Evolutionary conservation across 2,113 vertebrate genomes (phyloP), one percentile per base, ranked within the genome.

Genomic region (Etheostoma spectabile): DNA sequence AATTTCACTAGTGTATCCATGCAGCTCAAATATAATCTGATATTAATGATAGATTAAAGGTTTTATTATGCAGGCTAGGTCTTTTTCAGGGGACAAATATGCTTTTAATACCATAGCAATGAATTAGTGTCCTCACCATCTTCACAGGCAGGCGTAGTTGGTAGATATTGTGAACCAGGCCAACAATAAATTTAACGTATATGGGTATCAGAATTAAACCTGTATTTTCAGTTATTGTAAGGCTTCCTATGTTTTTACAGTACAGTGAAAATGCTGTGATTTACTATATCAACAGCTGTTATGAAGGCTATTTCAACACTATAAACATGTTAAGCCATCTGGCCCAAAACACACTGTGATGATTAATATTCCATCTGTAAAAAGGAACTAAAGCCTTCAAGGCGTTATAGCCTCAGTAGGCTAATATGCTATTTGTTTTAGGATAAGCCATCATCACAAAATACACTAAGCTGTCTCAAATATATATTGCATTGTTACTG

Each of bases 131-230:
- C 83, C 63, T 83, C 46, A 71, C 59, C 53, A 80, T 85, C 69
- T 74, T 73, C 62, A 85, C 74, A 85, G 61, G 70, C 68, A 86
- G 51, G 30, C 84, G 63, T 53, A 82, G 46, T 65, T 30, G 46
- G 30, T 48, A 74, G 79, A 86, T 78, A 72, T n/a, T 77, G 72
- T 87, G 45, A 91, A 82, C 48, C 77, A 89, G 89, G 81, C 65
- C 69, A 89, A 46, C 27, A 72, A 52, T 48, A 56, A 60, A 69
- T 68, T 13, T 73, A 77, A 65, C 18, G 8, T 49, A 74, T 55
- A 56, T 55, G 10, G 16, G 19, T 46, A 79, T 18, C n/a, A 77
- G 33, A 67, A 67, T 52, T 18, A 79, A 80, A 80, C 12, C 79
- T 72, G 22, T 49, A 55, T 74, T 60, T 83, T 11, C 60, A 83